Evolutionary conservation across 2,888 invertebrate genomes (phyloP), one percentile per base, ranked within the genome.

Genomic region (Nymphalis c-album): DNA sequence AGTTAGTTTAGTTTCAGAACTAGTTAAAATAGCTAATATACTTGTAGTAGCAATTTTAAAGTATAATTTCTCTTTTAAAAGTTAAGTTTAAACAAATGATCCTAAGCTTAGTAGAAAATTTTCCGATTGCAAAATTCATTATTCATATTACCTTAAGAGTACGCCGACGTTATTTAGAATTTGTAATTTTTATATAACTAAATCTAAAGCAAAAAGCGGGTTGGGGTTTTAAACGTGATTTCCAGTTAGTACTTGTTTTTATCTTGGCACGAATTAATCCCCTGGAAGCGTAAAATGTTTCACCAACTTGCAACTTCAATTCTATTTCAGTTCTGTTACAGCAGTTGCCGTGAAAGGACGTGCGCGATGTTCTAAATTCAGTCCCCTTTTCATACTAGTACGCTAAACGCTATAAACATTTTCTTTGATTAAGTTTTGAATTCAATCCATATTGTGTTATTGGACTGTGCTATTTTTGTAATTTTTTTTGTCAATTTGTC

Each of bases 301-400:
- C 64, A 69, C 67, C 59, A 70, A 73, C 67, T 76, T 62, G 61
- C 60, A 70, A 63, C 51, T 70, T 64, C 65, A 62, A 61, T 26
- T 53, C 55, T 45, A 40, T 64, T 72, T 80, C 86, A 89, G 90
- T 88, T 85, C 80, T 77, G 76, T 78, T 74, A 75, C 79, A 80
- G 82, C 77, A 81, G 76, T 77, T 76, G 79, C 72, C 71, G 75
- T 74, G 75, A 77, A 67, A 78, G 77, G 84, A 81, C 85, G 88
- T 80, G 74, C 69, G 77, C 73, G 64, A 72, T 69, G 61, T 26
- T 31, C 65, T 48, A 55, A n/a, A 60, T 69, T 64, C 51, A 67
- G 71, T 75, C 75, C 66, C 70, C 78, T 78, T 80, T 72, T 22
- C 48, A 26, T 20, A 22, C n/a, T 55, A 62, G 59, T 68, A 78